These are phyloP conservation scores for Lysandra coridon DNA, from an alignment of 2,888 invertebrate species.

Conservation along the genomic window DNA sequence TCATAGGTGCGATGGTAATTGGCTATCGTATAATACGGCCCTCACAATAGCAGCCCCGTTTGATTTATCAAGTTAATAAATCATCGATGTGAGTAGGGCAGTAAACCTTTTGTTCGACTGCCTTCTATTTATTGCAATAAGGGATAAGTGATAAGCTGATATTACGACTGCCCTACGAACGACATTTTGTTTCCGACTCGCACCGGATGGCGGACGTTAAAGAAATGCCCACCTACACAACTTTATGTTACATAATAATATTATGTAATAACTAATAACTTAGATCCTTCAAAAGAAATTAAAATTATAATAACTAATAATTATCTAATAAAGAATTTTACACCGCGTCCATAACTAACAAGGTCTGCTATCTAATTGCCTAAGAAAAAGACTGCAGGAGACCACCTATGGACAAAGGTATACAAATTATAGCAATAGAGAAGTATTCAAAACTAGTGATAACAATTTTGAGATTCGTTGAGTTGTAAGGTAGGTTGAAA, in stretches of 20 bases:
- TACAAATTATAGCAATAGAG: too few species aligned
- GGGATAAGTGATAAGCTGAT: constrained; percentile 18
- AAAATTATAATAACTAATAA: too few species aligned
- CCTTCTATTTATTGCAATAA: constrained; percentile 19
- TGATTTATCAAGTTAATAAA: constrained; percentile 25
- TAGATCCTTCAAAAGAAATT: too few species aligned
- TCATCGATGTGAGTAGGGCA: constrained; percentile 2
- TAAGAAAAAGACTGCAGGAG: too few species aligned
- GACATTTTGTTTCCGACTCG: constrained; percentile 14
- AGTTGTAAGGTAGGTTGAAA: too few species aligned
- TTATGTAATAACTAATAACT: too few species aligned
- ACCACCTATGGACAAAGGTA: too few species aligned
- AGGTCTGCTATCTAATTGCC: too few species aligned
- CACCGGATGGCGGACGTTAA: neutral
- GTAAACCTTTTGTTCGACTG: constrained; percentile 27
- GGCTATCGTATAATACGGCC: constrained; percentile 15
- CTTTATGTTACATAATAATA: neutral
- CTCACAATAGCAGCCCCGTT: constrained; percentile 5
- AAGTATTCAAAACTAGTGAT: neutral
- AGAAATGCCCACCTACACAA: neutral
- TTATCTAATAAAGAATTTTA: too few species aligned
- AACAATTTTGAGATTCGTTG: neutral
- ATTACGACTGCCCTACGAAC: neutral
- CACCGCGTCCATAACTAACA: too few species aligned
- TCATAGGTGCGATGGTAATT: constrained; percentile 6